Base-by-base conservation (phyloP, 2,888 invertebrate genomes). In the Punctoribates punctum region DNA sequence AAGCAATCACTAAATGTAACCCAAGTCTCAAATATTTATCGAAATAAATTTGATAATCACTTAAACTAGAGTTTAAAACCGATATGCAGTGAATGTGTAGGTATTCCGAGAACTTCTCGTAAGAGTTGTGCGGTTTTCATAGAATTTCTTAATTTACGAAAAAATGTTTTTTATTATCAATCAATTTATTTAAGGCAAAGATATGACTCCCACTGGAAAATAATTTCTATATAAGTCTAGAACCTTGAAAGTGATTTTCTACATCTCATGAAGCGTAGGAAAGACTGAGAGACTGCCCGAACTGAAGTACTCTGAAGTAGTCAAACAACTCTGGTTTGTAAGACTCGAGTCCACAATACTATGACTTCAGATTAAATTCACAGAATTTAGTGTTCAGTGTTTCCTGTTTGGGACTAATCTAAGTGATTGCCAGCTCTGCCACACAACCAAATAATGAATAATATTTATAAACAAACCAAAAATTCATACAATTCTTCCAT, bases 201-300 rank as follows among this genome's bases (percentile, higher is more conserved):
- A 62, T 62, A 42, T 42, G n/a, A 70, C 70, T 42, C 70, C 70
- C 70, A 70, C 70, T 20, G 42, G 3, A 42, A 70, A 62, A 70
- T 23, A 11, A 70, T 11, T 42, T 42, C 70, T 70, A 70, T 70
- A 70, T 46, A 70, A 42, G 70, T 70, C 70, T 70, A 38, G 34
- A 65, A 42, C 70, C 70, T 70, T 70, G 70, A 70, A 70, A 70
- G 70, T 70, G 70, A 70, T 42, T 70, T 70, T 57, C 27, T 5
- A 65, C 65, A 65, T 34, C 42, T 25, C 20, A 11, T 23, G 38
- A 29, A 70, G 70, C 70, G 70, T 70, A 70, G 70, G 70, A 42
- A 70, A 65, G 60, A 62, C 62, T 57, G 70, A 42, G 46, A 65
- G 60, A 62, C 62, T 57, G 23, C n/a, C 62, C 29, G 34, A 54